phyloP scores from a whole-genome alignment of 35 echinoderm and acorn worm genomes.

The Amphiura filiformis region DNA sequence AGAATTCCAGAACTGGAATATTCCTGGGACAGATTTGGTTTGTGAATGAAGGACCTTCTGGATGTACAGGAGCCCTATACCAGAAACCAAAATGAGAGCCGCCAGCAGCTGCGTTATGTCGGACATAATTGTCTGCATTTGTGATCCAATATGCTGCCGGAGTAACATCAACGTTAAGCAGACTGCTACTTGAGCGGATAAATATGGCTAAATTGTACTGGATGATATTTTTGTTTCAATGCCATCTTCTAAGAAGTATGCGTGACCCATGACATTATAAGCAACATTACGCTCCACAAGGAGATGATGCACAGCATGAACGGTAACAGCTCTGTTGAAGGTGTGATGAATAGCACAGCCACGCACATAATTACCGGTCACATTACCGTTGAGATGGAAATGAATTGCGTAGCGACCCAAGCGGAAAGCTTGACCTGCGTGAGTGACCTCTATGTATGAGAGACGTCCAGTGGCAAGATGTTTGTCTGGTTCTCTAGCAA shows the following conservation, averaged over 20 bases:
- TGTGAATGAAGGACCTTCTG: slow-evolving; percentile 62
- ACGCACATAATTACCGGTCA: slow-evolving; percentile 68
- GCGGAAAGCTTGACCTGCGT: slow-evolving; percentile 81
- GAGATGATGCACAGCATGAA: slow-evolving; percentile 61
- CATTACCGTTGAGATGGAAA: slow-evolving; percentile 73
- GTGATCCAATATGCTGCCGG: slow-evolving; percentile 78
- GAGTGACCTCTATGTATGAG: slow-evolving; percentile 67
- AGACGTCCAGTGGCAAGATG: slow-evolving; percentile 52
- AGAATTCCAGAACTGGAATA: slow-evolving; percentile 43
- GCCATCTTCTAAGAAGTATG: slow-evolving; percentile 80
- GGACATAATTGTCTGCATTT: slow-evolving; percentile 64
- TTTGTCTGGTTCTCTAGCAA: slow-evolving; percentile 46
- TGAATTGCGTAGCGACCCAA: slow-evolving; percentile 85
- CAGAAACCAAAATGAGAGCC: slow-evolving; percentile 70
- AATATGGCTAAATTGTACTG: slow-evolving; percentile 81
- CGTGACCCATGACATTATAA: slow-evolving; percentile 78
- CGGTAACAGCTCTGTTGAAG: slow-evolving; percentile 70
- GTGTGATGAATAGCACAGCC: slow-evolving; percentile 71
- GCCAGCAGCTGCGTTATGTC: slow-evolving; percentile 77
- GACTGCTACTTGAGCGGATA: slow-evolving; percentile 64
- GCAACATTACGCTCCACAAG: slow-evolving; percentile 80
- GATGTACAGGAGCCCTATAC: slow-evolving; percentile 66
- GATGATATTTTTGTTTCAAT: slow-evolving; percentile 81
- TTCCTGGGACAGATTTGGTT: slow-evolving; percentile 53
- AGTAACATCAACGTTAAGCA: slow-evolving; percentile 76